A percentile compares a stretch with the other conserved stretches of the same genome.
Conservation (phyloP, 2,888 invertebrate species). For the Temnothorax ravouxi region DNA sequence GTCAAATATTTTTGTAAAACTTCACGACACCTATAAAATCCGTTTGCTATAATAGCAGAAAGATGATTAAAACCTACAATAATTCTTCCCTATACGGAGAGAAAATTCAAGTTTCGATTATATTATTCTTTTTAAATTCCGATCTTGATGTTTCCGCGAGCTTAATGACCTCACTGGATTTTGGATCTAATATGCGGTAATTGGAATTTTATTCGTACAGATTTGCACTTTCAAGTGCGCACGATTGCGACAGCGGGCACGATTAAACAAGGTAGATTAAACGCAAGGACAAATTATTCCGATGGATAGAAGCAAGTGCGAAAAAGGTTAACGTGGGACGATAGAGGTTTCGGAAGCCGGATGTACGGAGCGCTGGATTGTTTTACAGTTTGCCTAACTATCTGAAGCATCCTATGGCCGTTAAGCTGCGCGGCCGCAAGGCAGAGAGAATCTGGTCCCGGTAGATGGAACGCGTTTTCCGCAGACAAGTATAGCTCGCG, state of each 20-base stretch:
- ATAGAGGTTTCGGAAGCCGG: slow-evolving; percentile 46
- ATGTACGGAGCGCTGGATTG: slow-evolving; percentile 66
- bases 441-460: slow-evolving; percentile 22
- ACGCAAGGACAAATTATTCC: slow-evolving; percentile 71
- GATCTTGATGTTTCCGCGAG: not conserved
- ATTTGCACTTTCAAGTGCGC: not conserved
- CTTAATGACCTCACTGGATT: not conserved
- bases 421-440: slow-evolving; percentile 53
- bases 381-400: slow-evolving; percentile 78
- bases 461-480: slow-evolving; percentile 58
- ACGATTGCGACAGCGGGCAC: not conserved
- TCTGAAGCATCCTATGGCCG: slow-evolving; percentile 73
- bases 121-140: slow-evolving; percentile 14
- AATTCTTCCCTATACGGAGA: not conserved
- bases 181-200: not conserved
- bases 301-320: slow-evolving; percentile 61
- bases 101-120: not conserved
- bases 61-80: not conserved
- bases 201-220: not conserved
- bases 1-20: not conserved
- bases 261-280: slow-evolving; percentile 61
- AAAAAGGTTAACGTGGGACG: slow-evolving; percentile 70
- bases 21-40: not conserved
- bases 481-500: slow-evolving; percentile 71
- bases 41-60: not conserved